phyloP scores from a whole-genome alignment of 2,888 invertebrate genomes.

The Trichogramma dendrolimi region DNA sequence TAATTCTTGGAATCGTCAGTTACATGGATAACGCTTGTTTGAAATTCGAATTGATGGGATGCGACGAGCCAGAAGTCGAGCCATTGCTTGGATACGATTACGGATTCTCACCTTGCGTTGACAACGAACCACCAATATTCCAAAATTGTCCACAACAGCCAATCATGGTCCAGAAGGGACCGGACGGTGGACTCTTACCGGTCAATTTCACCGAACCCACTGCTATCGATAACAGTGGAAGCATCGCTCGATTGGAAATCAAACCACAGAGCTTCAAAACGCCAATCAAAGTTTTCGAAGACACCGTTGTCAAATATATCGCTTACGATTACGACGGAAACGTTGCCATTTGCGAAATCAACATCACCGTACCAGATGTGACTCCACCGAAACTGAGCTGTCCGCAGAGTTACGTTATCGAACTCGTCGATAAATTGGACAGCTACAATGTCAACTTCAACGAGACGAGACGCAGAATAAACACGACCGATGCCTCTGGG shows the following conservation, averaged over 20 bases:
- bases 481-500: slow-evolving; percentile 83
- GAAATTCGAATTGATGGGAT: slow-evolving; percentile 94
- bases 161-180: slow-evolving; percentile 81
- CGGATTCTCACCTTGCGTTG: slow-evolving; percentile 89
- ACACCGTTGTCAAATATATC: slow-evolving; percentile 89
- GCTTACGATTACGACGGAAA: slow-evolving; percentile 98
- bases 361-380: slow-evolving; percentile 90
- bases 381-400: slow-evolving; percentile 87
- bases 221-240: slow-evolving; percentile 92
- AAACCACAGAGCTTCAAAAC: slow-evolving; percentile 88
- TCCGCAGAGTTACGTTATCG: slow-evolving; percentile 91
- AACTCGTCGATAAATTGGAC: slow-evolving; percentile 83
- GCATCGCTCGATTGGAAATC: slow-evolving; percentile 87
- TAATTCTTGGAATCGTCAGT: slow-evolving; percentile 91
- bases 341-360: slow-evolving; percentile 94
- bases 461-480: slow-evolving; percentile 78
- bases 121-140: slow-evolving; percentile 94
- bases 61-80: slow-evolving; percentile 78
- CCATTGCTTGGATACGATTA: slow-evolving; percentile 88
- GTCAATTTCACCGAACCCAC: slow-evolving; percentile 91
- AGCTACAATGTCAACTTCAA: slow-evolving; percentile 89
- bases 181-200: slow-evolving; percentile 82
- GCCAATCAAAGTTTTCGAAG: slow-evolving; percentile 82
- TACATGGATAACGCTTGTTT: slow-evolving; percentile 96
- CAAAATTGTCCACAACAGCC: slow-evolving; percentile 94